phyloP scores from a whole-genome alignment of 2,113 vertebrate genomes.

The Vombatus ursinus region DNA sequence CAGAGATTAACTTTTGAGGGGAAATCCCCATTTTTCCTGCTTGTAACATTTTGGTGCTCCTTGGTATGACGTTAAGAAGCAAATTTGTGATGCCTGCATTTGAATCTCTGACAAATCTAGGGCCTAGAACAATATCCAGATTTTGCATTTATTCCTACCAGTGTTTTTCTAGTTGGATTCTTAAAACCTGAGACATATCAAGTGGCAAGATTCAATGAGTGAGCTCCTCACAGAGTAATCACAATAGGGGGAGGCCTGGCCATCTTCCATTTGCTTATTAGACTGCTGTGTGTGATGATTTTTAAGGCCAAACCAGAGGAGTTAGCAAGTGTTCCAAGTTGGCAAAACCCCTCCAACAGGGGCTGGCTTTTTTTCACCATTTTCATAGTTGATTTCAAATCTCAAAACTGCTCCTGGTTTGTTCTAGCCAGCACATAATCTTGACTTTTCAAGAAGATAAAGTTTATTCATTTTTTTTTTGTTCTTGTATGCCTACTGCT shows the following conservation, averaged over 20 bases:
- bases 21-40: constrained; percentile 8
- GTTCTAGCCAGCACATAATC: background rate
- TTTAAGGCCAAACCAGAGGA: constrained; percentile 40
- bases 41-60: constrained; percentile 34
- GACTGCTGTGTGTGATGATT: constrained; percentile 11
- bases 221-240: constrained; percentile 48
- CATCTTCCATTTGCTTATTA: constrained; percentile 58
- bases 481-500: background rate
- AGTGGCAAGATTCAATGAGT: constrained; percentile 64
- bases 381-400: constrained; percentile 50
- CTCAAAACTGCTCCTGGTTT: constrained; percentile 15
- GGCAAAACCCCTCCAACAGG: background rate
- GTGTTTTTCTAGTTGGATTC: constrained; percentile 25
- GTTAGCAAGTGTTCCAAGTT: constrained; percentile 20
- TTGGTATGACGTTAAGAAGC: constrained; percentile 50
- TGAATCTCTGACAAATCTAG: constrained; percentile 55
- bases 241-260: constrained; percentile 42
- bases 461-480: constrained; percentile 19
- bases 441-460: constrained; percentile 26
- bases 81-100: constrained; percentile 30
- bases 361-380: constrained; percentile 39
- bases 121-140: background rate
- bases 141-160: constrained; percentile 54
- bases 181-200: constrained; percentile 66
- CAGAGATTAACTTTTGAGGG: constrained; percentile 23